Conservation (phyloP, 2,113 vertebrate genomes). For the Circaetus cinerascens region DNA sequence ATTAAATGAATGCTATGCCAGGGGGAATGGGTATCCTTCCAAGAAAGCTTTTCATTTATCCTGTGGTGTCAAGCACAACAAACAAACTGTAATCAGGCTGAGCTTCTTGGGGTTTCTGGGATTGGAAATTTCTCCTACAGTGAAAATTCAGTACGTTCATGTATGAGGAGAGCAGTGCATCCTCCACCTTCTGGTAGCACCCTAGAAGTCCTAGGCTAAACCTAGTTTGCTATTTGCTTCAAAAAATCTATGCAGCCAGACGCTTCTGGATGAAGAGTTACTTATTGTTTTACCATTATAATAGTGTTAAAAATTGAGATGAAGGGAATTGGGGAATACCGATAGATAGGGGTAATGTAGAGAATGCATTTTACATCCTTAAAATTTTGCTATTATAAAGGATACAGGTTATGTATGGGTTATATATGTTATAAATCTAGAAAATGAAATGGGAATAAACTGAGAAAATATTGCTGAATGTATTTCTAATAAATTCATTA, state of each 20-base stretch:
- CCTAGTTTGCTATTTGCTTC: not conserved
- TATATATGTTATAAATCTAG: not conserved
- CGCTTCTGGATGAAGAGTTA: not conserved
- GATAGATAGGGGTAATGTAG: not conserved
- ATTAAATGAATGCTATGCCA: conserved; percentile 22
- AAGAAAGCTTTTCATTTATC: conserved; percentile 48
- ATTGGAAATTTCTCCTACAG: not conserved
- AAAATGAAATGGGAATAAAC: not conserved
- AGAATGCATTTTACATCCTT: not conserved
- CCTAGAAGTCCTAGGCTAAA: not conserved
- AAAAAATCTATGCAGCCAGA: not conserved
- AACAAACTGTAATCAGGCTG: conserved; percentile 25
- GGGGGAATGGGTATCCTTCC: conserved; percentile 26
- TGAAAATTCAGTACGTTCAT: not conserved
- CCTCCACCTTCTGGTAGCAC: not conserved
- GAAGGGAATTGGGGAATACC: not conserved
- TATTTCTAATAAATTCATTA: not conserved
- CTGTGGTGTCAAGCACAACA: conserved; percentile 18
- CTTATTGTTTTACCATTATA: not conserved
- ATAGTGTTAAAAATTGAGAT: not conserved
- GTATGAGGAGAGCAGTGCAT: not conserved
- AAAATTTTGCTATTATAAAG: not conserved
- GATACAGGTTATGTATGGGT: not conserved
- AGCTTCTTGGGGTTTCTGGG: conserved; percentile 29
- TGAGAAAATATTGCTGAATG: not conserved